phyloP scores from a whole-genome alignment of 2,797 vertebrate species.

The Catostomus latipinnis region DNA sequence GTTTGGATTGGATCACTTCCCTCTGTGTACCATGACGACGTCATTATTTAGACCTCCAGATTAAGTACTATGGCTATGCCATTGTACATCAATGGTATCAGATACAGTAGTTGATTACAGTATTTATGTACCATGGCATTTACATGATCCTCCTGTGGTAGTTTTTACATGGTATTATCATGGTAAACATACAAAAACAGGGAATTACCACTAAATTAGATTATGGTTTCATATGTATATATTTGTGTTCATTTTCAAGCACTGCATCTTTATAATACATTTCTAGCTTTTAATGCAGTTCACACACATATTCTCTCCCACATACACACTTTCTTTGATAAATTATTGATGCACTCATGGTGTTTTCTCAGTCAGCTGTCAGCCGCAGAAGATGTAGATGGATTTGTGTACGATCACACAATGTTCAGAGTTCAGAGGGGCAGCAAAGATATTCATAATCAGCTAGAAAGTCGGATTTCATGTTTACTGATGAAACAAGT shows the following conservation, averaged over 20 bases:
- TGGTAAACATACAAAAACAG: not conserved
- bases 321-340: conserved; percentile 63
- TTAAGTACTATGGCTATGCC: too few species aligned
- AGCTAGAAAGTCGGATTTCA: not conserved
- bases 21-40: conserved; percentile 1
- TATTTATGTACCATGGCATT: too few species aligned
- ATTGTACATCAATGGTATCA: not conserved
- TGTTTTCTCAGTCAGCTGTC: conserved; percentile 28
- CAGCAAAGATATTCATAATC: not conserved
- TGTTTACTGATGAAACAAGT: not conserved
- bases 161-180: not conserved
- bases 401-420: not conserved
- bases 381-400: conserved; percentile 15
- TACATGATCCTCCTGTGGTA: too few species aligned
- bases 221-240: not conserved
- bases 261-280: not conserved
- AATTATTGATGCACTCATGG: conserved; percentile 68
- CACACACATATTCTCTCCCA: not conserved
- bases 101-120: not conserved
- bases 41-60: conserved; percentile 14
- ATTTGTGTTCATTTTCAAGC: not conserved
- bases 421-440: not conserved
- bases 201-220: not conserved
- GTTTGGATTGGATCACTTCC: conserved; percentile 44
- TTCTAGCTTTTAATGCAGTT: not conserved